Evolutionary conservation across 2,797 vertebrate genomes (phyloP), one percentile per base, ranked within the genome.

Genomic region (Hippocampus kuda): DNA sequence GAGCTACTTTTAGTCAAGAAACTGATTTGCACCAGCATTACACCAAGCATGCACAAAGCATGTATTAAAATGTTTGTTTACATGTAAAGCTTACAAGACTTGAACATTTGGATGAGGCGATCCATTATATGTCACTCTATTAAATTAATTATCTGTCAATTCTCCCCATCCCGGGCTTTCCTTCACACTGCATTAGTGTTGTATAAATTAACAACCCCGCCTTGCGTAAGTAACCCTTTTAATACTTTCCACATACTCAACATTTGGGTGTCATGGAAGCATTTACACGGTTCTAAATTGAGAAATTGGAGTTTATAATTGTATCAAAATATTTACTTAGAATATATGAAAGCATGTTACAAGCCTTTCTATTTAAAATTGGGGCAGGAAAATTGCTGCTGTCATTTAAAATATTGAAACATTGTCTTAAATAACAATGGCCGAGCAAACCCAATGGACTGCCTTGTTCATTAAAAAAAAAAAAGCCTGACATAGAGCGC

Each of bases 1-100:
- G 90, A 78, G 79, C 81, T 80, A 83, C 83, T 76, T 90, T 90
- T 83, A 72, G 71, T 70, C 66, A 83, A 68, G 88, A 90, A 79
- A 78, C 69, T 7, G 81, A 88, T 74, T 80, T 90, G 73, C 89
- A 91, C 82, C 87, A 90, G 83, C 88, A 90, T 81, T 88, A 85
- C 67, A 83, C 79, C 66, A 84, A 86, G 75, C 87, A 90, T 71
- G 80, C 76, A 51, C 68, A 68, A 44, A 74, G 82, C 51, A 56
- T 44, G 27, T 66, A 60, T 60, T 71, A 71, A 38, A 27, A 66
- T 65, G 26, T 61, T 75, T 78, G 41, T 67, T 76, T 76, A 72
- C 71, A 71, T 65, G 76, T 71, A 34, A 71, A 65, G 68, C 76
- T 65, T 7, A 67, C 61, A 59, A 20, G 34, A 27, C 0, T 48